Percentiles rank a stretch among this genome's conserved stretches.
Conservation (phyloP, 2,113 vertebrate species). For the Entelurus aequoreus region DNA sequence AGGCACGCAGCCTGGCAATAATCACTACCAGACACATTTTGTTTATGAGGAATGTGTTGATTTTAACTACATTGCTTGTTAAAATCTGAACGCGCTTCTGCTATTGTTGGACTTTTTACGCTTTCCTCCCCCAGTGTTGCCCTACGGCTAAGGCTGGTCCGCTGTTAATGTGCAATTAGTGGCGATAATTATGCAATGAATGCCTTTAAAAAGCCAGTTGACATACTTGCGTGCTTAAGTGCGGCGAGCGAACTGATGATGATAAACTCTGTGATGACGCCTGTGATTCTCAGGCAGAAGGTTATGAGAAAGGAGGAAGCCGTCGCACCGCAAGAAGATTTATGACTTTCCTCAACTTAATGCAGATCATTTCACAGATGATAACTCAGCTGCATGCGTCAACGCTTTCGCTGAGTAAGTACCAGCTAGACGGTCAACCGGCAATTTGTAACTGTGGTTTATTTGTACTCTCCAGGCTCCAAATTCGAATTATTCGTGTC, state of each 20-base stretch:
- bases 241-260: background rate
- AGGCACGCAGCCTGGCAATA: constrained; percentile 27
- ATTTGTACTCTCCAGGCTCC: constrained; percentile 20
- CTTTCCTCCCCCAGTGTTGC: constrained; percentile 4
- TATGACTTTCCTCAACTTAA: constrained; percentile 19
- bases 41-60: constrained; percentile 26
- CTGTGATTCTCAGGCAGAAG: background rate
- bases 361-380: constrained; percentile 43
- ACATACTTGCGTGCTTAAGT: background rate
- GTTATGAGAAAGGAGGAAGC: constrained; percentile 21
- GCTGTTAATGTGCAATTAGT: constrained; percentile 12
- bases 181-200: constrained; percentile 1
- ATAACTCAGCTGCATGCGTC: constrained; percentile 41
- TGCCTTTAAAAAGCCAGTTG: background rate
- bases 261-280: background rate
- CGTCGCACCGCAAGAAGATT: constrained; percentile 21
- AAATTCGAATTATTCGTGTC: constrained; percentile 24
- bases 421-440: constrained; percentile 13
- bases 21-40: constrained; percentile 39
- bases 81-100: constrained; percentile 28
- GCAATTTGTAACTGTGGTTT: constrained; percentile 8
- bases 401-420: constrained; percentile 20
- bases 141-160: background rate
- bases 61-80: constrained; percentile 39
- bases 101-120: constrained; percentile 15